Percentiles rank a stretch among this genome's conserved stretches.
phyloP scores from a whole-genome alignment of 2,113 vertebrate genomes.

The Apistogramma diplotaenia region DNA sequence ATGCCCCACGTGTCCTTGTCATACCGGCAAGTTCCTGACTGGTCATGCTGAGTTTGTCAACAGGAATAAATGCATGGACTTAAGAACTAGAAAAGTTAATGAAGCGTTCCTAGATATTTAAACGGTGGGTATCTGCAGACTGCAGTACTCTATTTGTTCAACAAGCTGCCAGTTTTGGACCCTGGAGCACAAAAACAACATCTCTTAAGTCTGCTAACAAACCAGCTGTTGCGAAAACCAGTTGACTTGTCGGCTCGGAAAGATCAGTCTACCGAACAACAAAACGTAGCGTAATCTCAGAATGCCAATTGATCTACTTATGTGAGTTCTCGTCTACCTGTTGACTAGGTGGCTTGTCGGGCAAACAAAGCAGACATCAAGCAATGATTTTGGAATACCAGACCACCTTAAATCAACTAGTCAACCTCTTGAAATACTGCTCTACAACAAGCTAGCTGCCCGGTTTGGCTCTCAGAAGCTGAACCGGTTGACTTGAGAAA shows the following conservation, averaged over 20 bases:
- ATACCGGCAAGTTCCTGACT: not conserved
- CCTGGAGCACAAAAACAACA: conserved; percentile 26
- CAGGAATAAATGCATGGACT: not conserved
- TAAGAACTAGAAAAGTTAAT: conserved; percentile 5
- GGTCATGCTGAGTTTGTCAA: not conserved
- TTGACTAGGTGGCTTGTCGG: conserved; percentile 9
- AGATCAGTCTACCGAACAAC: not conserved
- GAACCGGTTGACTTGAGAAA: conserved; percentile 6
- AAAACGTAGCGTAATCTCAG: conserved; percentile 12
- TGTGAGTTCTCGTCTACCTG: not conserved
- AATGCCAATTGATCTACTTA: not conserved
- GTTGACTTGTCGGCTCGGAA: not conserved
- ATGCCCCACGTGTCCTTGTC: not conserved
- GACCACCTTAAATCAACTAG: conserved; percentile 51
- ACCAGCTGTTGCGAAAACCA: conserved; percentile 30
- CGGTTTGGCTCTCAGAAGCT: not conserved
- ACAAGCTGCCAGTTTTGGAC: conserved; percentile 6
- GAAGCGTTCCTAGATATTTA: not conserved
- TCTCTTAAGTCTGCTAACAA: not conserved
- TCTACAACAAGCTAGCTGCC: not conserved
- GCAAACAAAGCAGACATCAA: conserved; percentile 12
- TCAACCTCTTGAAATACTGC: conserved; percentile 25
- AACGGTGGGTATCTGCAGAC: not conserved
- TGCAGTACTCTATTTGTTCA: not conserved
- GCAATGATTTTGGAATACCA: conserved; percentile 51